Percentiles rank a stretch among this genome's conserved stretches.
These are phyloP conservation scores for Eurypyga helias DNA, from an alignment of 2,113 vertebrate genomes.

Conservation along the genomic window DNA sequence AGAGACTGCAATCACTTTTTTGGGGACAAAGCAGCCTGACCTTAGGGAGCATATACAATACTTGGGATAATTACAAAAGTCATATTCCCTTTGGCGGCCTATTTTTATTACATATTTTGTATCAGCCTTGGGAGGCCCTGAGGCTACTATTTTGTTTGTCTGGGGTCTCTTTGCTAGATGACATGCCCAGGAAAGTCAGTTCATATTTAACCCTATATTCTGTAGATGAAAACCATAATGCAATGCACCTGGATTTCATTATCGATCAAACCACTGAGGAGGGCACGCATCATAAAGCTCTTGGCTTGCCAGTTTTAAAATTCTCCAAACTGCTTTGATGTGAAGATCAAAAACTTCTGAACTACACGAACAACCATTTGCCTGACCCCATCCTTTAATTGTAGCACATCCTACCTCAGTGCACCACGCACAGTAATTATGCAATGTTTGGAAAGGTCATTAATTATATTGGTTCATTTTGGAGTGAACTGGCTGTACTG, in stretches of 20 bases:
- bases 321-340: slow-evolving; percentile 24
- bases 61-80: slow-evolving; percentile 44
- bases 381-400: not conserved
- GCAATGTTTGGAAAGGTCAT: not conserved
- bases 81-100: slow-evolving; percentile 40
- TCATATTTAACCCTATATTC: slow-evolving; percentile 11
- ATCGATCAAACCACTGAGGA: slow-evolving; percentile 17
- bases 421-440: not conserved
- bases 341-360: slow-evolving; percentile 17
- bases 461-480: not conserved
- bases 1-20: slow-evolving; percentile 1
- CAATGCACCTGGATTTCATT: slow-evolving; percentile 35
- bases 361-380: not conserved
- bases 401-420: not conserved
- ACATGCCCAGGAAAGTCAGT: slow-evolving; percentile 14
- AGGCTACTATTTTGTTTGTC: slow-evolving; percentile 55
- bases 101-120: slow-evolving; percentile 56
- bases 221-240: not conserved
- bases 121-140: slow-evolving; percentile 32
- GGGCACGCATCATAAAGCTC: slow-evolving; percentile 6
- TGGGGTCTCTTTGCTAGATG: slow-evolving; percentile 32
- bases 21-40: slow-evolving; percentile 38
- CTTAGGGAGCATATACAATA: slow-evolving; percentile 25
- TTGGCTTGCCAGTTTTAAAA: not conserved
- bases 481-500: not conserved